These are phyloP conservation scores for Ameiurus melas DNA, from an alignment of 2,113 vertebrate species.

Conservation along the genomic window DNA sequence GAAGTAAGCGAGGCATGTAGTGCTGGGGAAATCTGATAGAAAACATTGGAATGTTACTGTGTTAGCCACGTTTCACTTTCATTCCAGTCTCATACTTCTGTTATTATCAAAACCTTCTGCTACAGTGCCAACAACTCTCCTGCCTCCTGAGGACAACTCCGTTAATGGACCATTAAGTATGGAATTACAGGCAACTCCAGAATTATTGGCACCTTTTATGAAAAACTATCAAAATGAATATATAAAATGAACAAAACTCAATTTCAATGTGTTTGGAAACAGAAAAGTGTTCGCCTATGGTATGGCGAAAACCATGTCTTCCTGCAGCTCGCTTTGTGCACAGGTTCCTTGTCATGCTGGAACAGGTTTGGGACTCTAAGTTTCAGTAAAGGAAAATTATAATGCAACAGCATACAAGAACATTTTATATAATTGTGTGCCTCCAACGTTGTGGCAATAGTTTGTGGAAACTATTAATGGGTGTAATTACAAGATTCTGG, in stretches of 20 bases:
- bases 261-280: not conserved
- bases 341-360: not conserved
- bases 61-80: not conserved
- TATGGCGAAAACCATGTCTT: not conserved
- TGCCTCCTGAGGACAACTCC: not conserved
- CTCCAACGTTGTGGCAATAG: not conserved
- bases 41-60: not conserved
- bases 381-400: not conserved
- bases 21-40: not conserved
- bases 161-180: not conserved
- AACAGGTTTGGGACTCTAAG: not conserved
- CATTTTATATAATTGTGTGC: not conserved
- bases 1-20: not conserved
- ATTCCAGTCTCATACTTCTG: not conserved
- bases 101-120: not conserved
- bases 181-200: not conserved
- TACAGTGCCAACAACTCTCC: not conserved
- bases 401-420: not conserved
- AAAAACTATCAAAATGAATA: not conserved
- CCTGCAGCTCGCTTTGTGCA: not conserved
- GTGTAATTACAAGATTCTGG: not conserved
- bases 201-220: not conserved
- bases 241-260: not conserved
- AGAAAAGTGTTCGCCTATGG: not conserved
- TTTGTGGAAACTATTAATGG: not conserved